Percentiles rank a stretch among this genome's conserved stretches.
These are phyloP conservation scores for Otus scops DNA, from an alignment of 2,797 vertebrate genomes.

Conservation along the genomic window DNA sequence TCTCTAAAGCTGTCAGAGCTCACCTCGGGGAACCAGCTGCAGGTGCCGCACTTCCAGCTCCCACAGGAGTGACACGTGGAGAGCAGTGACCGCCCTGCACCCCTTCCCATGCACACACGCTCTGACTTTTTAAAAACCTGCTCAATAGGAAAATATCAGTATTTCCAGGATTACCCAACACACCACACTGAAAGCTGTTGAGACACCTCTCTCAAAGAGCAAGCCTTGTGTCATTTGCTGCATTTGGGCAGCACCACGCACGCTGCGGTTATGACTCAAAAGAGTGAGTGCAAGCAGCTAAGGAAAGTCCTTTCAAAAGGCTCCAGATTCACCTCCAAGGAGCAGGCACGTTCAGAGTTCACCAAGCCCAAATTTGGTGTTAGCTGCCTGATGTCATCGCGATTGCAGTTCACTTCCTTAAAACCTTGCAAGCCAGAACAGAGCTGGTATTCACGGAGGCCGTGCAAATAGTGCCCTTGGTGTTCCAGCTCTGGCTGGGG, in stretches of 20 bases:
- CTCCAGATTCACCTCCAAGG: neutral
- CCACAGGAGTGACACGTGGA: rapidly evolving
- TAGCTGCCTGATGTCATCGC: neutral
- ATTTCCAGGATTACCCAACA: neutral
- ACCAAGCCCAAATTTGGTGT: neutral
- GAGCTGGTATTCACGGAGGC: neutral
- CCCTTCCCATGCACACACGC: neutral
- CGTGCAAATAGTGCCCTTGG: neutral
- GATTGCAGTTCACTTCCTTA: neutral
- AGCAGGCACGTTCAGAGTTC: neutral
- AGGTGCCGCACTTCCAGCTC: rapidly evolving
- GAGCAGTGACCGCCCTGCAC: rapidly evolving
- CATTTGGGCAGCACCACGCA: rapidly evolving
- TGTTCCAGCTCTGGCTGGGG: neutral
- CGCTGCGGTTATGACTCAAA: neutral
- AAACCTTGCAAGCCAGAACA: conserved; percentile 36
- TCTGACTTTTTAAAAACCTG: neutral
- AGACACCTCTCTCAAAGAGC: neutral
- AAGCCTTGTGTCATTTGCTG: neutral
- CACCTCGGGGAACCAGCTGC: rapidly evolving
- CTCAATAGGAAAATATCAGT: neutral
- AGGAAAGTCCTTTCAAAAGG: conserved; percentile 7
- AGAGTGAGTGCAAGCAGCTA: neutral
- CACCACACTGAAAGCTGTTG: neutral
- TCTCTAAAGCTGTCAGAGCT: neutral